These are phyloP conservation scores for Limnephilus rhombicus DNA, from an alignment of 2,888 invertebrate species.

Conservation along the genomic window DNA sequence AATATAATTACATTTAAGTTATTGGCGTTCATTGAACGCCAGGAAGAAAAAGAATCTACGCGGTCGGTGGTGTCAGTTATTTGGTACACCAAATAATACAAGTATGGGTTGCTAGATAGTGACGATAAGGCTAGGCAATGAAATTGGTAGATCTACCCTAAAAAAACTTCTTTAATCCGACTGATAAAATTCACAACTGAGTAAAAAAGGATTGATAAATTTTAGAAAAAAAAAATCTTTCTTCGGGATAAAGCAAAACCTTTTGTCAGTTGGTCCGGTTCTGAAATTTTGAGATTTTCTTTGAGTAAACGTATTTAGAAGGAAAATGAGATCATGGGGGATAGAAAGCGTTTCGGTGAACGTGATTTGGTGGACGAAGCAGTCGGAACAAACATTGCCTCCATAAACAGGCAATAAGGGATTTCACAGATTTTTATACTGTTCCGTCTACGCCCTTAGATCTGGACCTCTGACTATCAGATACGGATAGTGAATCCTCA, in stretches of 20 bases:
- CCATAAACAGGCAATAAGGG: slow-evolving; percentile 43
- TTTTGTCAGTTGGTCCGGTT: slow-evolving; percentile 17
- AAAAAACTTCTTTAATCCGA: neutral
- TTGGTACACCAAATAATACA: neutral
- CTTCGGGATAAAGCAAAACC: neutral
- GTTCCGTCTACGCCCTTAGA: neutral
- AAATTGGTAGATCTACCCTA: neutral
- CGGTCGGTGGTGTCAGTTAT: neutral
- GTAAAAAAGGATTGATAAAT: neutral
- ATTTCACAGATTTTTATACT: slow-evolving; percentile 18
- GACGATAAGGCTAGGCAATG: slow-evolving; percentile 16
- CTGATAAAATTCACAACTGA: slow-evolving; percentile 8
- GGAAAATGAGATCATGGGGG: slow-evolving; percentile 36
- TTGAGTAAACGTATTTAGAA: slow-evolving; percentile 17
- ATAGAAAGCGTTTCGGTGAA: slow-evolving; percentile 6
- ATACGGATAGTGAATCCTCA: neutral
- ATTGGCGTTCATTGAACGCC: neutral
- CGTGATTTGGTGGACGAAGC: slow-evolving; percentile 34
- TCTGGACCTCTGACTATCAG: neutral
- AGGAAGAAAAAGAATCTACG: neutral
- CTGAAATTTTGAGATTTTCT: neutral
- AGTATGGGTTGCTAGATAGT: neutral
- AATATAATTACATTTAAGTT: neutral
- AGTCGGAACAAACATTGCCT: slow-evolving; percentile 35
- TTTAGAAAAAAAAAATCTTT: neutral